Evolutionary conservation across 1,140 invertebrate genomes (phyloP).

Genomic region (Ectropis grisescens): DNA sequence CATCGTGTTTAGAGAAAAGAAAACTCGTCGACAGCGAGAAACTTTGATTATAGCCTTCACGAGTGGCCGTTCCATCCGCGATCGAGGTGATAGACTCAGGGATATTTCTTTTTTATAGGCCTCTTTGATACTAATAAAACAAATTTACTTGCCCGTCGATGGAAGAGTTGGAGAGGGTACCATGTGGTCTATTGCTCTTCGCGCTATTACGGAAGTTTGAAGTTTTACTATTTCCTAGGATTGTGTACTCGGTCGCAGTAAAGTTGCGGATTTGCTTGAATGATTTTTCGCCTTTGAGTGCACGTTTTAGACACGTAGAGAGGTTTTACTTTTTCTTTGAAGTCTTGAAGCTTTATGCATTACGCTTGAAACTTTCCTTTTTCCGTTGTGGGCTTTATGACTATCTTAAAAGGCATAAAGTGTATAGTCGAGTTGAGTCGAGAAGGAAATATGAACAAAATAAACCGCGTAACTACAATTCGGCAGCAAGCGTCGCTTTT

Average conservation of each 20-base stretch:
- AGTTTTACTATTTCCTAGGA: constrained; percentile 33
- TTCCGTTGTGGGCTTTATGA: constrained; percentile 28
- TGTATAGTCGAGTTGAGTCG: constrained; percentile 8
- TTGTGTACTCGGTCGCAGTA: constrained; percentile 20
- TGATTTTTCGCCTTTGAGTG: constrained; percentile 16
- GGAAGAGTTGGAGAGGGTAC: constrained; percentile 35
- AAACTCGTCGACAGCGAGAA: constrained; percentile 60
- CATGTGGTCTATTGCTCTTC: constrained; percentile 46
- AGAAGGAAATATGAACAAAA: constrained; percentile 16
- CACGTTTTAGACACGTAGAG: constrained; percentile 20
- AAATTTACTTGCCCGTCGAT: constrained; percentile 53
- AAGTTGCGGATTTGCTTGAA: constrained; percentile 21
- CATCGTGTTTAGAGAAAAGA: constrained; percentile 64
- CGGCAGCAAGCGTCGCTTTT: no score
- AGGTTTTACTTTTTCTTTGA: constrained; percentile 26
- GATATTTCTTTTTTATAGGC: constrained; percentile 63
- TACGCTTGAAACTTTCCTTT: constrained; percentile 28
- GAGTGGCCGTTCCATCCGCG: constrained; percentile 50
- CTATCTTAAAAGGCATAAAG: constrained; percentile 32
- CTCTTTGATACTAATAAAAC: constrained; percentile 64
- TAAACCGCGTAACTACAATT: constrained; percentile 1
- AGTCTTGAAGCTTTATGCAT: constrained; percentile 27
- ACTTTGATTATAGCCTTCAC: constrained; percentile 66
- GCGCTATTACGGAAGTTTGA: constrained; percentile 36
- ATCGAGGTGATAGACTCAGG: constrained; percentile 55